These are phyloP conservation scores for Styela clava DNA, from an alignment of 23 tunicate species.

Conservation along the genomic window DNA sequence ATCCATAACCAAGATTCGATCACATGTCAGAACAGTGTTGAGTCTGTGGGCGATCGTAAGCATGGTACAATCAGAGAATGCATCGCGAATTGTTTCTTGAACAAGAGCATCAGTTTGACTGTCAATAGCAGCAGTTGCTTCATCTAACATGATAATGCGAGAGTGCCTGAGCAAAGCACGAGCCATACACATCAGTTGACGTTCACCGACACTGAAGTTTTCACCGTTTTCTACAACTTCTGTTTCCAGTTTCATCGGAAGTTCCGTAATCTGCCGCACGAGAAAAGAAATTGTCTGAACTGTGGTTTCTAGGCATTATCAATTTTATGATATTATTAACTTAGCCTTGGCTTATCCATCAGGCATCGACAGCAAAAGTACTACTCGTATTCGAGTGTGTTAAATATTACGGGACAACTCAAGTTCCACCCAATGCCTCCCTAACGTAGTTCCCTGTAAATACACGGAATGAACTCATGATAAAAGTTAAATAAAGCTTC, in stretches of 20 bases:
- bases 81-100: conserved; percentile 91
- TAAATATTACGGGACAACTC: too few relatives aligned
- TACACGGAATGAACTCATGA: background rate
- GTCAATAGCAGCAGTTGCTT: conserved; percentile 97
- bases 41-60: conserved; percentile 96
- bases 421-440: too few relatives aligned
- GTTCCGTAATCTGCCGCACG: conserved; percentile 52
- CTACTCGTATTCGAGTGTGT: background rate
- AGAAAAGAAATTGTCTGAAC: background rate
- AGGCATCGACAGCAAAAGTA: background rate
- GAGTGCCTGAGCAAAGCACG: conserved; percentile 92
- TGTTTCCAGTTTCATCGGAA: conserved; percentile 75
- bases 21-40: conserved; percentile 89
- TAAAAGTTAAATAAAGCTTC: background rate
- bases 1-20: conserved; percentile 93
- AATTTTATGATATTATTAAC: background rate
- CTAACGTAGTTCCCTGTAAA: too few relatives aligned
- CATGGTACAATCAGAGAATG: conserved; percentile 94
- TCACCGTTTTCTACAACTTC: conserved; percentile 96
- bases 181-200: conserved; percentile 94
- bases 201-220: conserved; percentile 95
- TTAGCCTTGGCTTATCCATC: background rate
- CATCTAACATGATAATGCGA: conserved; percentile 89
- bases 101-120: conserved; percentile 94
- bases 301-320: background rate